Base-by-base conservation (phyloP, 2,888 invertebrate genomes). In the Eulithis testata region DNA sequence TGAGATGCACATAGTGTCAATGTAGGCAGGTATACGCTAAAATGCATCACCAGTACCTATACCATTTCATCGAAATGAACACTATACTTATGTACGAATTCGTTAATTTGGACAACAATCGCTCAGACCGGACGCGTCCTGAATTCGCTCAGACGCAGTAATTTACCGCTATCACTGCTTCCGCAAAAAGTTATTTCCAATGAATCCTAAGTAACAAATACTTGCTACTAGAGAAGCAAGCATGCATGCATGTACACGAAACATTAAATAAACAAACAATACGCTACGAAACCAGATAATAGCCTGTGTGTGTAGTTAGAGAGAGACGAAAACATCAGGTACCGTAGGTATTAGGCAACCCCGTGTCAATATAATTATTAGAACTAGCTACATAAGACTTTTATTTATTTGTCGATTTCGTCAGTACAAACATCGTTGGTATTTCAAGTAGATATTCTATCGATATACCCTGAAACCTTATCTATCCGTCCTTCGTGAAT, bases 391-490 rank as follows among this genome's bases (percentile, higher is more conserved):
- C 2, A 21, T 21, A 21, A 1, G 21, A 21, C 21, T 12, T 2
- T 21, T 9, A 8, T 45, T 7, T 12, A 45, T 3, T 9, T 14
- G 14, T 47, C 47, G 47, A 47, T 47, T 7, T 11, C 49, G 3
- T 11, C 3, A 9, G 49, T 49, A 49, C 21, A 47, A 14, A 47
- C 1, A 47, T 14, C 47, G 14, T 14, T 31, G 31, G 31, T 31
- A 31, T 31, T 40, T 40, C 40, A 40, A 40, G 8, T 8, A 12
- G 45, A 11, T 14, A 14, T 52, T 52, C n/a, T 51, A 51, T 31
- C 68, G 73, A 50, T 72, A 52, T 37, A 52, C 12, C 37, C 37
- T 52, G 79, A 81, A 83, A 82, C 78, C 78, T 78, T 82, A 82
- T 82, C 77, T 78, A 66, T 65, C 51, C 63, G 71, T 69, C 68